phyloP scores from a whole-genome alignment of 92 coral and sea anemone genomes.

The Parazoanthus atlanticus region DNA sequence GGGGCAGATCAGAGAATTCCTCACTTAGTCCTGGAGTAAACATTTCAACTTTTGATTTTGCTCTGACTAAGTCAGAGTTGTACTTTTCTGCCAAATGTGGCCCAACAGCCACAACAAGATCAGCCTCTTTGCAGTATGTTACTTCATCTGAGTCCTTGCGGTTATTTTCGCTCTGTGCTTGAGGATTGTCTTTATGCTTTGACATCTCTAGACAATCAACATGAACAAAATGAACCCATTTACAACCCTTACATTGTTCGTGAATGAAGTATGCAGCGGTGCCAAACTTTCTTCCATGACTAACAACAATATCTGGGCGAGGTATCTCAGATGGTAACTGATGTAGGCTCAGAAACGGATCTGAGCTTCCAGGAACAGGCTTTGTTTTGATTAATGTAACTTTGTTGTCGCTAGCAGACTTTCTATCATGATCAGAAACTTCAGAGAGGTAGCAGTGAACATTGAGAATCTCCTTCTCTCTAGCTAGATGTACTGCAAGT shows the following conservation, averaged over 20 bases:
- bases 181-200: not conserved
- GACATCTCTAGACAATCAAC: slow-evolving; percentile 23
- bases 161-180: not conserved
- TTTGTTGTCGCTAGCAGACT: not conserved
- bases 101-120: slow-evolving; percentile 50
- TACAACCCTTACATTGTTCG: no score
- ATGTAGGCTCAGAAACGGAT: not conserved
- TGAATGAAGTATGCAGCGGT: no score
- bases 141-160: slow-evolving; percentile 27
- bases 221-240: slow-evolving; percentile 9
- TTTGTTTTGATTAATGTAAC: slow-evolving; percentile 9
- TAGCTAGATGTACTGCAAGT: not conserved
- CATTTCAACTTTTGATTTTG: not conserved
- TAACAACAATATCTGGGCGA: not conserved
- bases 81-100: slow-evolving; percentile 19
- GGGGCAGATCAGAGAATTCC: not conserved
- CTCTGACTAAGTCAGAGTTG: not conserved
- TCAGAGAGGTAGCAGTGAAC: not conserved
- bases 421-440: slow-evolving; percentile 14
- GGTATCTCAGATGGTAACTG: slow-evolving; percentile 26
- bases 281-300: no score
- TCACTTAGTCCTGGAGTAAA: no score
- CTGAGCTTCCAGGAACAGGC: slow-evolving; percentile 9
- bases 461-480: not conserved
- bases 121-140: slow-evolving; percentile 22